Evolutionary conservation across 2,888 invertebrate species (phyloP).

Genomic region (Phalera bucephala): DNA sequence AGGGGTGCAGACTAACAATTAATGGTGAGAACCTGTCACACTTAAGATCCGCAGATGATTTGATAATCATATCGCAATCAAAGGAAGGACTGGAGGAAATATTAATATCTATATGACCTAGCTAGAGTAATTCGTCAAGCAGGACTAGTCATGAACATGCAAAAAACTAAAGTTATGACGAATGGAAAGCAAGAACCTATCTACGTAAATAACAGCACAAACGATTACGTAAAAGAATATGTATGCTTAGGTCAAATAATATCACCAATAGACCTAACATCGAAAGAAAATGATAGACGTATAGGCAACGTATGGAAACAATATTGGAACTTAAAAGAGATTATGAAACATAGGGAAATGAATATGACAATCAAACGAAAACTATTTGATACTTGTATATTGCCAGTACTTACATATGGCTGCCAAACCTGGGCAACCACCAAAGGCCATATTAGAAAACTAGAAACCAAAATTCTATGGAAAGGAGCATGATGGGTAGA

Average conservation of each 20-base stretch:
- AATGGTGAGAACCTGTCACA: neutral
- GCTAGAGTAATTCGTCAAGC: slow-evolving; percentile 3
- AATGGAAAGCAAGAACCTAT: too few relatives aligned
- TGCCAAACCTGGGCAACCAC: too few relatives aligned
- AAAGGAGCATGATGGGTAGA: slow-evolving; percentile 7
- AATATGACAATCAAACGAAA: too few relatives aligned
- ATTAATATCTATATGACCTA: slow-evolving; percentile 6
- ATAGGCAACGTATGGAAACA: slow-evolving; percentile 2
- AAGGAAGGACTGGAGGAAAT: slow-evolving; percentile 5
- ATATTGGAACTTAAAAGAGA: too few relatives aligned
- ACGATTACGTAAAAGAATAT: too few relatives aligned
- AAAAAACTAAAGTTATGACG: slow-evolving; percentile 9
- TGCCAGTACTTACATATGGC: too few relatives aligned
- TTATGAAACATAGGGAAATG: too few relatives aligned
- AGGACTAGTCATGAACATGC: slow-evolving; percentile 8
- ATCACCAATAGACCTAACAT: slow-evolving; percentile 3
- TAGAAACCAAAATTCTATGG: slow-evolving; percentile 10
- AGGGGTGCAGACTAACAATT: neutral
- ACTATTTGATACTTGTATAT: too few relatives aligned
- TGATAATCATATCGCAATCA: slow-evolving; percentile 9
- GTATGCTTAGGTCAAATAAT: slow-evolving; percentile 5
- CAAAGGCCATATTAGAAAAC: slow-evolving; percentile 3
- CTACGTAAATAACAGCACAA: too few relatives aligned
- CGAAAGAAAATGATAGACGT: slow-evolving; percentile 12
- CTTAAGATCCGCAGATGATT: slow-evolving; percentile 14